These are phyloP conservation scores for Lepidostoma basale DNA, from an alignment of 1,140 invertebrate species.

Conservation along the genomic window DNA sequence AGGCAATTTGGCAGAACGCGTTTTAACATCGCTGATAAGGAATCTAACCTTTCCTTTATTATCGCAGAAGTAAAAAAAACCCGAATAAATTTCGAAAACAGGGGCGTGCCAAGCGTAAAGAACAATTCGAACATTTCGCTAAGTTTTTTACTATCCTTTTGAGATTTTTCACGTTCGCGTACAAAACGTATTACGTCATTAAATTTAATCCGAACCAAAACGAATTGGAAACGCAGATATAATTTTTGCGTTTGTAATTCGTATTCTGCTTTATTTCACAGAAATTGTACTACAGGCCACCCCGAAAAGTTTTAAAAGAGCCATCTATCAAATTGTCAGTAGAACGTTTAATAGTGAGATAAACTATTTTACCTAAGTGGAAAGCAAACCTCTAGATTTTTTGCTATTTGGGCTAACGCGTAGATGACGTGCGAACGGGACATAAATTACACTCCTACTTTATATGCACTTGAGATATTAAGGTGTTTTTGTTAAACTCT, in stretches of 20 bases:
- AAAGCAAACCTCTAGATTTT: too few relatives aligned
- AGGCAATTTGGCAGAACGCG: constrained; percentile 25
- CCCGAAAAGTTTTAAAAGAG: too few relatives aligned
- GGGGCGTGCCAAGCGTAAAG: constrained; percentile 18
- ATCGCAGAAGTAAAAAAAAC: constrained; percentile 13
- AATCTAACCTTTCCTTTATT: constrained; percentile 36
- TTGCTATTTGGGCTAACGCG: too few relatives aligned
- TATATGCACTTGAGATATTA: too few relatives aligned
- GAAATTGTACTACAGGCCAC: too few relatives aligned
- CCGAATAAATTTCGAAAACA: constrained; percentile 32
- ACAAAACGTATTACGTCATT: constrained; percentile 13
- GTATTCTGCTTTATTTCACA: neutral
- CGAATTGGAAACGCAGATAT: neutral
- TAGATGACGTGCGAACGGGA: too few relatives aligned
- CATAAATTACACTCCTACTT: too few relatives aligned
- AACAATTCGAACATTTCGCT: constrained; percentile 1
- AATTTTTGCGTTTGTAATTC: neutral
- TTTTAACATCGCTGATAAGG: constrained; percentile 31
- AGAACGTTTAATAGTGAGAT: too few relatives aligned
- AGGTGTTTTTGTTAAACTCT: too few relatives aligned
- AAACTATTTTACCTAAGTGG: too few relatives aligned
- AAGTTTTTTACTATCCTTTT: constrained; percentile 12
- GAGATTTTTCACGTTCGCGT: constrained; percentile 9
- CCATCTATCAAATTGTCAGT: too few relatives aligned
- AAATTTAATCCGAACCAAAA: neutral